Conservation (phyloP, 2,888 invertebrate genomes). For the Cephonodes hylas region DNA sequence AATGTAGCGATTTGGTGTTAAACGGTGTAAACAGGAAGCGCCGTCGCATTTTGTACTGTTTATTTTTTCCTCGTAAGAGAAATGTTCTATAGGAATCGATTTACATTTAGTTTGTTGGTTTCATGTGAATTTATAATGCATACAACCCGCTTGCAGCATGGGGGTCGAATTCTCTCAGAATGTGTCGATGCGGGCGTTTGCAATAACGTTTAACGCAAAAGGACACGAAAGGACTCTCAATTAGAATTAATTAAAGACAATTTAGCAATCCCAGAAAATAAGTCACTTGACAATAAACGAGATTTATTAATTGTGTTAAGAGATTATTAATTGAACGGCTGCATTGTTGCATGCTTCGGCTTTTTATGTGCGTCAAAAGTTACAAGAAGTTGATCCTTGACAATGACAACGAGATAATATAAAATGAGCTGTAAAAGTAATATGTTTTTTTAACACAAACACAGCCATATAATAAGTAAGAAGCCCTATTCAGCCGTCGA, state of each 20-base stretch:
- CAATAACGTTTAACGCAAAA: constrained; percentile 68
- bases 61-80: constrained; percentile 41
- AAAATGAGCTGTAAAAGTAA: neutral
- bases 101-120: constrained; percentile 41
- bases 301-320: constrained; percentile 60
- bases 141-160: constrained; percentile 34
- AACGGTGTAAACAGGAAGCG: constrained; percentile 47
- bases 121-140: constrained; percentile 56
- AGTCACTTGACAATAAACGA: constrained; percentile 70
- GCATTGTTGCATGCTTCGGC: neutral
- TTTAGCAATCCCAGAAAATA: constrained; percentile 75
- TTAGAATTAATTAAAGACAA: constrained; percentile 80
- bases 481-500: too few species aligned
- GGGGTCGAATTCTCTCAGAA: constrained; percentile 57
- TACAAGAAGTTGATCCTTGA: neutral
- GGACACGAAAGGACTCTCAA: constrained; percentile 68
- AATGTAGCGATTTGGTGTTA: constrained; percentile 52
- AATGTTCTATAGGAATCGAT: constrained; percentile 41
- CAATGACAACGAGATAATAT: neutral
- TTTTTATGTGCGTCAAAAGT: neutral
- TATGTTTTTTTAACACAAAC: too few species aligned
- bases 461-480: too few species aligned
- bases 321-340: constrained; percentile 10
- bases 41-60: constrained; percentile 1
- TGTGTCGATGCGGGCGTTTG: constrained; percentile 68